Base-by-base conservation (phyloP, 2,888 invertebrate genomes). In the Andrena dorsata region DNA sequence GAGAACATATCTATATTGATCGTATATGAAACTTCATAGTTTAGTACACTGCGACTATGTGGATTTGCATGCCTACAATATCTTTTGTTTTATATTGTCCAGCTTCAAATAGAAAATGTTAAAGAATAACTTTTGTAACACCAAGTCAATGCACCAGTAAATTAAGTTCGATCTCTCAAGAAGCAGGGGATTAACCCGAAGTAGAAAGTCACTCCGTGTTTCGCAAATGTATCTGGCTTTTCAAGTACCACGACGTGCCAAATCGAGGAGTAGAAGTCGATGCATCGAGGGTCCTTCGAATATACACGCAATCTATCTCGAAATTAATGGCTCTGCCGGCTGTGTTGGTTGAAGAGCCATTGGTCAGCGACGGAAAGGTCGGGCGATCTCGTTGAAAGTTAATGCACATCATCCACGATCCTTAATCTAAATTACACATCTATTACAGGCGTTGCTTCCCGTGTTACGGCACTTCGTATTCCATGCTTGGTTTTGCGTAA, bases 371-470 rank as follows among this genome's bases (percentile, higher is more conserved):
- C 26, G 49, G 20, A 69, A 72, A 75, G 78, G 53, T 76, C 78
- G 65, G n/a, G 20, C 47, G 77, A 66, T 82, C 69, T 63, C n/a
- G 73, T 49, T 63, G 81, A 65, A 76, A 82, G 76, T 81, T 74
- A 71, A 79, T 64, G 82, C 71, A 63, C 81, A 74, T 76, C 74
- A 81, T 85, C 81, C 78, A 28, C 74, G 71, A 78, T 63, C 71
- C 68, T 65, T 74, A 74, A 85, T 85, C 85, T 84, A 82, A 84
- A 85, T 84, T 84, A 74, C 77, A 80, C 84, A 82, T 82, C 84
- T 84, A 80, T 84, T 85, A 80, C 84, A 61, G 64, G 77, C 72
- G 75, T 76, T 81, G 84, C 76, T 84, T 85, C 85, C 84, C 84
- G 85, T 81, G 76, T 85, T 85, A 84, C 85, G 76, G 78, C 84